A percentile compares a stretch with the other conserved stretches of the same genome.
phyloP scores from a whole-genome alignment of 2,113 vertebrate genomes.

The Vombatus ursinus region DNA sequence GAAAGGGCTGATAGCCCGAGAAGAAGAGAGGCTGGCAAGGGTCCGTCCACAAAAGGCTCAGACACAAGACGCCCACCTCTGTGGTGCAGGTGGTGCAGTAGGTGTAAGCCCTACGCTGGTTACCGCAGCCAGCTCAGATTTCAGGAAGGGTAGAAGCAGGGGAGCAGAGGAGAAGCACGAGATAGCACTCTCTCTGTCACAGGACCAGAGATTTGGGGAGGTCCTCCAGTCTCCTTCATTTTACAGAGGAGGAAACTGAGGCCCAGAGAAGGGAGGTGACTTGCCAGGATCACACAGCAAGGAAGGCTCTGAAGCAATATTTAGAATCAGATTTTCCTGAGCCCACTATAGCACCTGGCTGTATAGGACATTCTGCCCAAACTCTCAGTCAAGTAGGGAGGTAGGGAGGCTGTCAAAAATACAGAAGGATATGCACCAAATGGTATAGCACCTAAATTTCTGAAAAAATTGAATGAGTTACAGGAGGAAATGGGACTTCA shows the following conservation, averaged over 20 bases:
- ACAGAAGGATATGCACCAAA: neutral
- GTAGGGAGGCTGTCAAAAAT: neutral
- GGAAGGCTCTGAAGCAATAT: neutral
- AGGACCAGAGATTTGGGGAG: neutral
- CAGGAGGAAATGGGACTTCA: neutral
- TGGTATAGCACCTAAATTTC: neutral
- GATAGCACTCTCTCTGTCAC: neutral
- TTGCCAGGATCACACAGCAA: neutral
- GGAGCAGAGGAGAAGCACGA: neutral
- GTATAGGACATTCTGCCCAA: neutral
- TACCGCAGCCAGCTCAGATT: neutral
- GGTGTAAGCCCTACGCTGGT: neutral
- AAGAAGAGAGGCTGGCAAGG: neutral
- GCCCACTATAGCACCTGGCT: neutral
- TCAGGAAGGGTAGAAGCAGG: neutral
- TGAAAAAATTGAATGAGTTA: neutral
- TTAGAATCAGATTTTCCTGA: neutral
- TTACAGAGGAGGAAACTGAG: neutral
- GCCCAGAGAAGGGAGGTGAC: neutral
- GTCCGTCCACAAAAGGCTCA: neutral
- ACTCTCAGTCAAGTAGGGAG: neutral
- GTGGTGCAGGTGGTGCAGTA: too few species aligned
- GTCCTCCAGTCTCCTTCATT: neutral
- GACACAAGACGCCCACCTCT: neutral
- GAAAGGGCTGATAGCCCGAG: neutral